Base-by-base conservation (phyloP, 2,797 vertebrate species). In the Aythya fuligula region DNA sequence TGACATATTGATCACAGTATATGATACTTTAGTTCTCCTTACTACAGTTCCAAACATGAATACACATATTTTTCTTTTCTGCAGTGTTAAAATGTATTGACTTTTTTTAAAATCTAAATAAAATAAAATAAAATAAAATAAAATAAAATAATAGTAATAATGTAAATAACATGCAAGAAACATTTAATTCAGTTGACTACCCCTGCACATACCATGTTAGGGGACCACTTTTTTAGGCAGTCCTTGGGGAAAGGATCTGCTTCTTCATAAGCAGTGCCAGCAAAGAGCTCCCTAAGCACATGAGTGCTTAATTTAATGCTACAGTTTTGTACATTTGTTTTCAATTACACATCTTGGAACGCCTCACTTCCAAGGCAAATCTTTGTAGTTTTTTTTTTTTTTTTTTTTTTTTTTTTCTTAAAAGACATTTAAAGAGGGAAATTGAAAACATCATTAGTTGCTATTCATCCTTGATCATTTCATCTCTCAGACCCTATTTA, bases 371-470 rank as follows among this genome's bases (percentile, higher is more conserved):
- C 86, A 89, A 96, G 47, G 32, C 72, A 87, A 66, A 90, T 94
- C 84, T 94, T 92, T 92, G 75, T 84, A 89, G 90, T 81, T 79
- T 77, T 82, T 88, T 94, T 92, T 93, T 91, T 22, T 22, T 45
- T 9, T 45, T 19, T 45, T 5, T 45, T 47, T 22, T 11, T 47
- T 47, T 47, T 49, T 57, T 84, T 96, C 86, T 75, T 90, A 89
- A 86, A 94, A 89, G 61, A 70, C 65, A 69, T 58, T 80, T 90
- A 81, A 82, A 93, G 62, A 82, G 39, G 13, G n/a, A 94, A 89
- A 58, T 95, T 92, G 83, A 92, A 96, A 97, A 96, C 53, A 57
- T 91, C 41, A 85, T 92, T 78, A 93, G 67, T 39, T 62, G 25
- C n/a, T 91, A 80, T 73, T 93, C 81, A 15, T 89, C 54, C 85